Base-by-base conservation (phyloP, 2,113 vertebrate genomes). In the Alligator mississippiensis region DNA sequence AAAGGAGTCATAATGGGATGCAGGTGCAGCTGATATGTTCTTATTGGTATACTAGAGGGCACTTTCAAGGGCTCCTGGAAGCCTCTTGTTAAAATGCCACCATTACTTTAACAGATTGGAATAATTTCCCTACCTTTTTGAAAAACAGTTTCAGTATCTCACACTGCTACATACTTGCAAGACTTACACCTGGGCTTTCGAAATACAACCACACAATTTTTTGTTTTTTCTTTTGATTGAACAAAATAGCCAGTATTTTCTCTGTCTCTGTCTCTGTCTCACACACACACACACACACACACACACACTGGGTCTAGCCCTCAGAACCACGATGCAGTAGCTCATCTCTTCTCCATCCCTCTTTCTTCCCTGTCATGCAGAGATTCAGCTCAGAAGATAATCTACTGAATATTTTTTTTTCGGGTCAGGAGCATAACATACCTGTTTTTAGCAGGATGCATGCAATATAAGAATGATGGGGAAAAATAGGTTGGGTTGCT, bases 11-110 rank as follows among this genome's bases (percentile, higher is more conserved):
- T 96, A 93, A 95, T 89, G 63, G 58, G 77, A 91, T 96, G 74
- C 80, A 93, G 81, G 88, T 96, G 90, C 84, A 94, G 77, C 28
- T 93, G 77, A 96, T 85, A n/a, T 68, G 54, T 25, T 85, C 4
- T 47, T 25, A 77, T 5, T 90, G 80, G 76, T 91, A 74, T 64
- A 11, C 16, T 85, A 11, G 38, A 92, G 70, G 75, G 85, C 63
- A 91, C 60, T 68, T 77, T 87, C 30, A 59, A 90, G 90, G 80
- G 70, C 19, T 91, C 61, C 80, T 64, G 77, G n/a, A 87, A 85
- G 4, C 64, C 77, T 27, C 54, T 80, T 84, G 68, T 54, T 87
- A 95, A 96, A 87, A 93, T 87, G 34, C 55, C 77, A 91, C 87
- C 12, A 58, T 82, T 38, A 55, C 28, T 76, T 82, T 77, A 93